phyloP scores from a whole-genome alignment of 92 coral and sea anemone genomes.

The Palythoa grandis region DNA sequence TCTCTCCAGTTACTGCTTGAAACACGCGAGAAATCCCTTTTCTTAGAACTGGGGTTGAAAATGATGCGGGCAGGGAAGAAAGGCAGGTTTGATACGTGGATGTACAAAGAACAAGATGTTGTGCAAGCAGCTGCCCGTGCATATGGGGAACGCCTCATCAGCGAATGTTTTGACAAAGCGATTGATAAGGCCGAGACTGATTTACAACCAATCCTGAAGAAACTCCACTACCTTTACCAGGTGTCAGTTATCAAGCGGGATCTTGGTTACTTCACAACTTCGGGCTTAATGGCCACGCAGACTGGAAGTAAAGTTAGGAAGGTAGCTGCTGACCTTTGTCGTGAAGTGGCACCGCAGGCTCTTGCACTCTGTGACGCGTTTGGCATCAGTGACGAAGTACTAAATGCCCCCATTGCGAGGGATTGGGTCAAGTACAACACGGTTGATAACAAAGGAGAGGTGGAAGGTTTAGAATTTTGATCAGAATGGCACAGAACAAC shows the following conservation, averaged over 20 bases:
- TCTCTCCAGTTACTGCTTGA: conserved; percentile 68
- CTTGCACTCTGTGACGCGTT: conserved; percentile 85
- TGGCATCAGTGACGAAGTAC: conserved; percentile 72
- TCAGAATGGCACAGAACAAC: background rate
- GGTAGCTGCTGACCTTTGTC: conserved; percentile 79
- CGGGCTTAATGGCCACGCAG: conserved; percentile 66
- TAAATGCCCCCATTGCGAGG: conserved; percentile 86
- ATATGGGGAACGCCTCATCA: conserved; percentile 77
- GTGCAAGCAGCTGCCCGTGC: conserved; percentile 86
- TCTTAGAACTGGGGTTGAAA: conserved; percentile 73
- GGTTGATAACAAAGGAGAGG: conserved; percentile 79
- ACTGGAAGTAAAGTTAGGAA: conserved; percentile 73
- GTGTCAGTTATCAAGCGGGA: conserved; percentile 63
- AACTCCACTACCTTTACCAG: conserved; percentile 73
- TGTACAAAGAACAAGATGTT: conserved; percentile 76
- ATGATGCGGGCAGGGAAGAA: conserved; percentile 76
- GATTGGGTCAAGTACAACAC: conserved; percentile 88
- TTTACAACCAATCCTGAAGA: conserved; percentile 67
- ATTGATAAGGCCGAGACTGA: conserved; percentile 62
- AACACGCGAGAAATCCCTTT: conserved; percentile 71
- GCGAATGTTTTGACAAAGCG: conserved; percentile 69
- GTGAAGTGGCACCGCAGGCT: conserved; percentile 80
- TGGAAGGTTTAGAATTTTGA: conserved; percentile 52
- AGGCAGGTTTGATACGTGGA: conserved; percentile 85
- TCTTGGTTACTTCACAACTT: conserved; percentile 72